Percentiles rank a stretch among this genome's conserved stretches.
These are phyloP conservation scores for Azorinus chamasolen DNA, from an alignment of 2,888 invertebrate genomes.

Conservation along the genomic window DNA sequence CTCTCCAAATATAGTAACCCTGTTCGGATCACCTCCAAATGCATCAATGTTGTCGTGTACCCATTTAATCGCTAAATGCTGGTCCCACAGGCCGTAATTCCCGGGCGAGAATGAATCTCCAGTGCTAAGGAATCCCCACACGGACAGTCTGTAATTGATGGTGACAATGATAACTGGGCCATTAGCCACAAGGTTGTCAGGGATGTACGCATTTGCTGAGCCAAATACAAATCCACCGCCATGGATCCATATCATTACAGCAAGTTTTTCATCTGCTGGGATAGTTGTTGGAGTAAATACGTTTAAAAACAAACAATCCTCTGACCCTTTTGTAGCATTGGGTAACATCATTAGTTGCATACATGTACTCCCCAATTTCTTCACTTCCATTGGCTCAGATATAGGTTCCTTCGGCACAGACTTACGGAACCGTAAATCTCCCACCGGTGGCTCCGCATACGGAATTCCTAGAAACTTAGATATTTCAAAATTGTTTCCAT, in stretches of 20 bases:
- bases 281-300: conserved; percentile 92
- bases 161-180: conserved; percentile 92
- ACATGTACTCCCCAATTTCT: conserved; percentile 1
- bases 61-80: conserved; percentile 97
- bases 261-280: conserved; percentile 81
- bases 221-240: conserved; percentile 98
- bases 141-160: conserved; percentile 96
- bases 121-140: conserved; percentile 97
- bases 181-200: conserved; percentile 12
- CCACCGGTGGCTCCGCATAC: conserved; percentile 9
- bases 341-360: background rate
- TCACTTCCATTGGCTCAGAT: background rate
- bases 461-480: conserved; percentile 10
- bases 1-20: conserved; percentile 78
- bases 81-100: conserved; percentile 97
- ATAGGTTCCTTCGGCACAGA: background rate
- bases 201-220: conserved; percentile 88
- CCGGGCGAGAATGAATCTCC: conserved; percentile 92
- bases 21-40: conserved; percentile 77
- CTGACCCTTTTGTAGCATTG: conserved; percentile 87
- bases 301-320: conserved; percentile 98
- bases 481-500: conserved; percentile 1
- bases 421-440: conserved; percentile 6
- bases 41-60: conserved; percentile 93
- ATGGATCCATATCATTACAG: conserved; percentile 96